These are phyloP conservation scores for Leptinotarsa haldemani DNA, from an alignment of 2,888 invertebrate genomes.

Conservation along the genomic window DNA sequence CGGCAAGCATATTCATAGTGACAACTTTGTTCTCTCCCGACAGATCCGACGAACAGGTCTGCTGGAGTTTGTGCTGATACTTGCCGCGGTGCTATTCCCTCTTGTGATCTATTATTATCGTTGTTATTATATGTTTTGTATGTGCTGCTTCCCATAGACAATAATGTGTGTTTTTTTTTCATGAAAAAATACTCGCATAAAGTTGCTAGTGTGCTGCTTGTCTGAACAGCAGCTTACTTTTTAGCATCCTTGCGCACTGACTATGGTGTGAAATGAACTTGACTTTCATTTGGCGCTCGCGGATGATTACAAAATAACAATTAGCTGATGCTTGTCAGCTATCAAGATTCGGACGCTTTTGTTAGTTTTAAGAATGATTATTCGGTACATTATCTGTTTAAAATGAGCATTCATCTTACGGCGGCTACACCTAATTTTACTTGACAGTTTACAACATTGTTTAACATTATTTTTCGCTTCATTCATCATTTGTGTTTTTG, in stretches of 20 bases:
- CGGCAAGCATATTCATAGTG: too few relatives aligned
- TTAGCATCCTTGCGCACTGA: not conserved
- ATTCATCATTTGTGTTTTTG: slow-evolving; percentile 9
- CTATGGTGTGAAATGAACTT: slow-evolving; percentile 17
- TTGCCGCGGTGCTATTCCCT: too few relatives aligned
- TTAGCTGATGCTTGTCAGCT: slow-evolving; percentile 52
- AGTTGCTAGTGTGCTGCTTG: too few relatives aligned
- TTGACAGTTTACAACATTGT: slow-evolving; percentile 20
- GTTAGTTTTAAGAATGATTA: slow-evolving; percentile 37
- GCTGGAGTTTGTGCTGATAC: too few relatives aligned
- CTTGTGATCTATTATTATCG: too few relatives aligned
- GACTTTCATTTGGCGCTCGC: slow-evolving; percentile 38
- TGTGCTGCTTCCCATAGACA: too few relatives aligned
- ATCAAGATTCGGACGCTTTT: slow-evolving; percentile 46
- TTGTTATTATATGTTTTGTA: too few relatives aligned
- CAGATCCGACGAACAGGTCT: too few relatives aligned
- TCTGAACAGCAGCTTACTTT: too few relatives aligned
- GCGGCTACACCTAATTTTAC: slow-evolving; percentile 11
- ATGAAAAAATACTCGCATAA: too few relatives aligned
- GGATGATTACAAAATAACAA: slow-evolving; percentile 48
- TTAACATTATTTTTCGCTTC: slow-evolving; percentile 3
- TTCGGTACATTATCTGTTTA: slow-evolving; percentile 25
- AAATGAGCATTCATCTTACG: slow-evolving; percentile 26
- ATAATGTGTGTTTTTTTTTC: too few relatives aligned
- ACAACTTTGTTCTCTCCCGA: too few relatives aligned